Conservation (phyloP, 2,888 invertebrate species). For the Sphaeridia pumilis region DNA sequence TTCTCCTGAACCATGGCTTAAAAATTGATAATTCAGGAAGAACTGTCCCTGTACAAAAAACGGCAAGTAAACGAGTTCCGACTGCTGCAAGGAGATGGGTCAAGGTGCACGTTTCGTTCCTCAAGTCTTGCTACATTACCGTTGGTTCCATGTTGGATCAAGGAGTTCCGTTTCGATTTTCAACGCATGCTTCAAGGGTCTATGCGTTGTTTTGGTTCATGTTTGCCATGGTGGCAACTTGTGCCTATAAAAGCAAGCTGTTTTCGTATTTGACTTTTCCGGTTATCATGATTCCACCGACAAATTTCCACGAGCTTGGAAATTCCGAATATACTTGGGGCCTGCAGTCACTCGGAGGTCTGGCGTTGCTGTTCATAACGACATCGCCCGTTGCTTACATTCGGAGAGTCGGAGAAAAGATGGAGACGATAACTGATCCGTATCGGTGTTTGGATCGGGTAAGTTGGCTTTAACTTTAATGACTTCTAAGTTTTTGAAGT, state of each 20-base stretch:
- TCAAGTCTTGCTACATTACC: conserved; percentile 24
- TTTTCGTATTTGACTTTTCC: conserved; percentile 35
- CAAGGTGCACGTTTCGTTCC: conserved; percentile 17
- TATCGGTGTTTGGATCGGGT: conserved; percentile 28
- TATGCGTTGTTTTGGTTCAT: conserved; percentile 30
- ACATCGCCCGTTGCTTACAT: conserved; percentile 29
- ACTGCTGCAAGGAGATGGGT: background rate
- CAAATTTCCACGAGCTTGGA: conserved; percentile 24
- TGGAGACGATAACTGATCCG: conserved; percentile 30
- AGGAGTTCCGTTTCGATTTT: conserved; percentile 24
- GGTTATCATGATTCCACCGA: conserved; percentile 24
- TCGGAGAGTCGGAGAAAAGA: conserved; percentile 25
- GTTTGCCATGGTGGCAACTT: conserved; percentile 25
- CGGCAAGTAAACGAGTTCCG: background rate
- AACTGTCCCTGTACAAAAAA: background rate
- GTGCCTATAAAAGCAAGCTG: conserved; percentile 29
- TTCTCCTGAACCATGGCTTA: conserved; percentile 23
- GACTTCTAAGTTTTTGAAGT: background rate
- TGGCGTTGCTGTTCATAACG: conserved; percentile 30
- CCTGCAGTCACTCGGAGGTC: conserved; percentile 31
- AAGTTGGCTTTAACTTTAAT: background rate
- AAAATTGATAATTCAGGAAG: background rate
- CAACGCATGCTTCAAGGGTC: conserved; percentile 21
- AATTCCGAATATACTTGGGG: conserved; percentile 25
- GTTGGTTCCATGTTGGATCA: conserved; percentile 32